These are phyloP conservation scores for Junonia oenone DNA, from an alignment of 2,888 invertebrate species.

Conservation along the genomic window DNA sequence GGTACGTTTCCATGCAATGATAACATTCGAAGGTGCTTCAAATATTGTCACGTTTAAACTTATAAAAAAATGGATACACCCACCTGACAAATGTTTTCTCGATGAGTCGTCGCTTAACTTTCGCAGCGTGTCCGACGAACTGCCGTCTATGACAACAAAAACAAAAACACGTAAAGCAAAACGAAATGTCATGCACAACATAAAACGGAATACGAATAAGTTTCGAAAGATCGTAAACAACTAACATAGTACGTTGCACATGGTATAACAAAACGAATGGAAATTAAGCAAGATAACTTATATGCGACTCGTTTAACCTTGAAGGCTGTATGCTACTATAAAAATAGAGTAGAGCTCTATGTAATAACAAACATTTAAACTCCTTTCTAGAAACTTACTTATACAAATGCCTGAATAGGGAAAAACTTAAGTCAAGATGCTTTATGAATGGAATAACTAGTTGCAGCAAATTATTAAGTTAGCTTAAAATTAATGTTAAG, in stretches of 20 bases:
- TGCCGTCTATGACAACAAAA: slow-evolving; percentile 77
- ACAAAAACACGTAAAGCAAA: slow-evolving; percentile 72
- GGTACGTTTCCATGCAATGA: slow-evolving; percentile 49
- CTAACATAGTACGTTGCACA: slow-evolving; percentile 17
- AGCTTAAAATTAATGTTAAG: not conserved
- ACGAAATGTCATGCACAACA: slow-evolving; percentile 59
- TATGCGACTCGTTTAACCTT: slow-evolving; percentile 31
- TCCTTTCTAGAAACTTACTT: slow-evolving; percentile 25
- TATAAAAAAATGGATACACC: slow-evolving; percentile 36
- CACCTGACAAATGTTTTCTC: slow-evolving; percentile 77
- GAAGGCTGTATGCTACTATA: slow-evolving; percentile 43
- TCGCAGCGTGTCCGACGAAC: slow-evolving; percentile 68
- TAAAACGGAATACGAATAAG: slow-evolving; percentile 17
- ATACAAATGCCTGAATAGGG: slow-evolving; percentile 28
- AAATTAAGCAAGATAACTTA: slow-evolving; percentile 27
- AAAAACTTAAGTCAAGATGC: slow-evolving; percentile 14
- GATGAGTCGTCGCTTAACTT: slow-evolving; percentile 75
- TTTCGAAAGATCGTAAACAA: slow-evolving; percentile 19
- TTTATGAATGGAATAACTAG: slow-evolving; percentile 16
- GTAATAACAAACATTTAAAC: slow-evolving; percentile 38
- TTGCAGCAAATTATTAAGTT: not conserved
- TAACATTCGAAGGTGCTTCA: slow-evolving; percentile 14
- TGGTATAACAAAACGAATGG: slow-evolving; percentile 19
- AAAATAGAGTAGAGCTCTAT: slow-evolving; percentile 33
- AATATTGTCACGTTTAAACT: slow-evolving; percentile 1